Percentiles rank a stretch among this genome's conserved stretches.
Conservation (phyloP, 2,797 vertebrate genomes). For the Crenuchus spilurus region DNA sequence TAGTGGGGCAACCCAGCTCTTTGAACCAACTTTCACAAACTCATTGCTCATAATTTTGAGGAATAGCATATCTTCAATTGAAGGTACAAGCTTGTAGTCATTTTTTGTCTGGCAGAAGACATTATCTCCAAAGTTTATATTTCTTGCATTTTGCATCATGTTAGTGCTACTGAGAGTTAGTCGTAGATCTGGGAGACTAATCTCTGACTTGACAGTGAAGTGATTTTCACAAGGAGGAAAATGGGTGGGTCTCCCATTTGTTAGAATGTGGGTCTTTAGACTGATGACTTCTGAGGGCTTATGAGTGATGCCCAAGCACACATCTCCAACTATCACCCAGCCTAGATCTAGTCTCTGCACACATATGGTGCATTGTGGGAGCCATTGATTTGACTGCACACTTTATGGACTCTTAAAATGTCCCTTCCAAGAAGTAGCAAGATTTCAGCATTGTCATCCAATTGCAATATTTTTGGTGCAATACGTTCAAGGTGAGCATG, state of each 20-base stretch:
- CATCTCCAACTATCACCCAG: slow-evolving; percentile 12
- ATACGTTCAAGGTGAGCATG: neutral
- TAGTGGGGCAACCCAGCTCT: neutral
- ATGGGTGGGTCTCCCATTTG: neutral
- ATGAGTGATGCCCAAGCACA: slow-evolving; percentile 1
- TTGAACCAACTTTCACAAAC: neutral
- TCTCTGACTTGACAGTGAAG: neutral
- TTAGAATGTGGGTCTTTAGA: slow-evolving; percentile 14
- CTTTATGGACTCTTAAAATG: slow-evolving; percentile 7
- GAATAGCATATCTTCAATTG: neutral
- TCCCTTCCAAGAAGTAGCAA: slow-evolving; percentile 9
- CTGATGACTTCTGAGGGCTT: neutral
- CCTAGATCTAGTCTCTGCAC: slow-evolving; percentile 32
- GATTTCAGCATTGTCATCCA: neutral
- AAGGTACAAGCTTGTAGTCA: neutral
- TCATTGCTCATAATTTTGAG: neutral
- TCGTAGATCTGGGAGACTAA: neutral
- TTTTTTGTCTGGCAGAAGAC: slow-evolving; percentile 4
- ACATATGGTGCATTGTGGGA: neutral
- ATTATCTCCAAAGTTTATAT: neutral
- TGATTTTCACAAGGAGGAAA: no score
- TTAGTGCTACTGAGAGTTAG: neutral
- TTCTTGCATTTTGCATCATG: neutral
- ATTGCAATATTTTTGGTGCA: neutral
- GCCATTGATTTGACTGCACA: neutral